These are phyloP conservation scores for Lophotis ruficrista DNA, from an alignment of 2,113 vertebrate species.

Conservation along the genomic window DNA sequence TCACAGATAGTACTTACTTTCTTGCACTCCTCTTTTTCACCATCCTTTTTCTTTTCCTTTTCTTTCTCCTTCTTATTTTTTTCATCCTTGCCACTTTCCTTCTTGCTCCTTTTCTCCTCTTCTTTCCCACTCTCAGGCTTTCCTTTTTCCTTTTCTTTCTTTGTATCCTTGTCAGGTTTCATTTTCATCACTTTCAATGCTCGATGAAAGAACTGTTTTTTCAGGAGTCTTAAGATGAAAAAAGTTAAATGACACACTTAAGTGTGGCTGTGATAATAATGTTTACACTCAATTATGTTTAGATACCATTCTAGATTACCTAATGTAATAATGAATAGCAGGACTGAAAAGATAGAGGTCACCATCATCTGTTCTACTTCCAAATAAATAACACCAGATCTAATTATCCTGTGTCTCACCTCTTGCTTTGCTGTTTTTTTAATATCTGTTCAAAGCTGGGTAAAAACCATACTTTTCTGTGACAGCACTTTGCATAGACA, in stretches of 20 bases:
- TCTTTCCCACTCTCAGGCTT: conserved; percentile 86
- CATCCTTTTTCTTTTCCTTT: conserved; percentile 87
- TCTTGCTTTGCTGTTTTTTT: background rate
- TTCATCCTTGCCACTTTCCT: conserved; percentile 80
- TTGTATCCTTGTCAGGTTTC: conserved; percentile 92
- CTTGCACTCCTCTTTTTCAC: conserved; percentile 88
- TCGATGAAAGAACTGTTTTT: conserved; percentile 97
- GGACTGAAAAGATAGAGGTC: background rate
- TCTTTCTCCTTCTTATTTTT: conserved; percentile 82
- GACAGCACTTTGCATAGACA: background rate
- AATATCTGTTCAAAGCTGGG: background rate
- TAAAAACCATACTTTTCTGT: background rate
- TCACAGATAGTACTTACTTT: conserved; percentile 74
- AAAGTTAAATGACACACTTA: background rate
- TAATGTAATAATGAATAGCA: background rate
- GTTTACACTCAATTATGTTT: background rate
- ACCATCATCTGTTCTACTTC: background rate
- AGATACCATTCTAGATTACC: background rate
- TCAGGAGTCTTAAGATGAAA: conserved; percentile 85
- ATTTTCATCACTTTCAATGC: conserved; percentile 99
- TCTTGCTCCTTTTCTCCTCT: conserved; percentile 88
- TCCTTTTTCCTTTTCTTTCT: conserved; percentile 87
- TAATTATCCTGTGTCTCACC: background rate
- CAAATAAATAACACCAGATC: background rate
- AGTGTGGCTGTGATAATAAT: background rate